Base-by-base conservation (phyloP, 2,888 invertebrate species). In the Ectemnius continuus region DNA sequence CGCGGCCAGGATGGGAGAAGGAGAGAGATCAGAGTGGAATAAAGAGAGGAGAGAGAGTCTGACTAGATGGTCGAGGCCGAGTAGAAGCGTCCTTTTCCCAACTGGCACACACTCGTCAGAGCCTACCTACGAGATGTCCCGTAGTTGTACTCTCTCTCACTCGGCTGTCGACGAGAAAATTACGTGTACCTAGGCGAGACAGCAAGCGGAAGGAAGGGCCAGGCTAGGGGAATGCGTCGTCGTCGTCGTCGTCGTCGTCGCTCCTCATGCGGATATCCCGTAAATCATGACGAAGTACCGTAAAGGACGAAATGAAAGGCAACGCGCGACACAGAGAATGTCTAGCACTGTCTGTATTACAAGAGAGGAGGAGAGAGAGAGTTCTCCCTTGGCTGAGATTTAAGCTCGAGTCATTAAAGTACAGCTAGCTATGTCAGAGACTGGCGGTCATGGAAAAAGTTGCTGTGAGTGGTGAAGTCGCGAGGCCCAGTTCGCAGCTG, bases 261-360 rank as follows among this genome's bases (percentile, higher is more conserved):
- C 81, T 85, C 79, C 75, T 76, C 79, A 75, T 79, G 82, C 79
- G 85, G 83, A 80, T 83, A 74, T 67, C 70, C 73, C 78, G 76
- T 84, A 84, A 84, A 84, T 84, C 83, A 83, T 84, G 82, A 82
- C 82, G 80, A 82, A 81, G 82, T 79, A 78, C 82, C 83, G 82
- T 83, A 82, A 83, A 83, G 82, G 79, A 83, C 76, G 80, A 80
- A 84, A 83, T 72, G 83, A 84, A 82, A 82, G 83, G 77, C 80
- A 23, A 82, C 76, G 82, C 82, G 83, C 83, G 78, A 83, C 78
- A 79, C 23, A 23, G 23, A 23, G 23, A 23, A 23, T 23, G 23
- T 23, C 23, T 23, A 23, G 23, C 23, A 3, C 23, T 3, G 23
- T 2, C 23, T 2, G 8, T 36, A 36, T 11, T 6, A 36, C 36